These are phyloP conservation scores for Lissonota sp. DNA, from an alignment of 2,888 invertebrate genomes.

Conservation along the genomic window DNA sequence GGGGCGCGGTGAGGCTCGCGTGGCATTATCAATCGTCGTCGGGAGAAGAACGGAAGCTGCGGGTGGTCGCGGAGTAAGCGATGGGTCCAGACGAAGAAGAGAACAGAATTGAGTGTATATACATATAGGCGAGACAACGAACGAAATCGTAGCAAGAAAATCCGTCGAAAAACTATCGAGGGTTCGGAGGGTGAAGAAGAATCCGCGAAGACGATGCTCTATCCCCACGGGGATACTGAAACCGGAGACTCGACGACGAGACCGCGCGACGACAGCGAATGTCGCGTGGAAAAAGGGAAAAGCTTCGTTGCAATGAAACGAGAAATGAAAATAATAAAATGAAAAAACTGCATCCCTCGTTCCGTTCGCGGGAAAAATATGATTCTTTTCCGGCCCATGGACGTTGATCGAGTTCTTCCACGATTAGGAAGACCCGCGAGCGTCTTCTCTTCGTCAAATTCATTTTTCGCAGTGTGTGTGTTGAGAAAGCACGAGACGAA, in stretches of 20 bases:
- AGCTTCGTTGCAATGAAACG: conserved; percentile 11
- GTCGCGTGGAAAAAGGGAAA: conserved; percentile 27
- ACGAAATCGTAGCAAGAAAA: conserved; percentile 55
- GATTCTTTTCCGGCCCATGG: conserved; percentile 74
- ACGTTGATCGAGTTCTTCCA: conserved; percentile 76
- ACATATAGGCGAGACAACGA: neutral
- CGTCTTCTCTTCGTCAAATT: conserved; percentile 45
- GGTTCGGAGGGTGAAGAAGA: conserved; percentile 30
- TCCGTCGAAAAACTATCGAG: conserved; percentile 53
- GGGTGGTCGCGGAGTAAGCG: conserved; percentile 56
- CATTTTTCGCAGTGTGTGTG: conserved; percentile 12
- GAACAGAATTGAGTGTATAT: conserved; percentile 46
- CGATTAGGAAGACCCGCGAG: conserved; percentile 72
- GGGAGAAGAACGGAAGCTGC: conserved; percentile 58
- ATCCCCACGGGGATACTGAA: conserved; percentile 27
- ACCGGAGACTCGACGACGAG: conserved; percentile 52
- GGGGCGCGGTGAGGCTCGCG: conserved; percentile 46
- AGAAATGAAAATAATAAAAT: conserved; percentile 12
- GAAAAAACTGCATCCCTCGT: conserved; percentile 46
- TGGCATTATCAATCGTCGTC: conserved; percentile 60
- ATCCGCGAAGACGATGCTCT: conserved; percentile 38
- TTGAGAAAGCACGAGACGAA: conserved; percentile 39
- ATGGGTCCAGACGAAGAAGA: conserved; percentile 30
- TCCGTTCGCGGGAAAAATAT: conserved; percentile 72
- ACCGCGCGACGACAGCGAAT: conserved; percentile 48